Evolutionary conservation across 2,797 vertebrate genomes (phyloP), one percentile per base, ranked within the genome.

Genomic region (Clarias platycephalus): DNA sequence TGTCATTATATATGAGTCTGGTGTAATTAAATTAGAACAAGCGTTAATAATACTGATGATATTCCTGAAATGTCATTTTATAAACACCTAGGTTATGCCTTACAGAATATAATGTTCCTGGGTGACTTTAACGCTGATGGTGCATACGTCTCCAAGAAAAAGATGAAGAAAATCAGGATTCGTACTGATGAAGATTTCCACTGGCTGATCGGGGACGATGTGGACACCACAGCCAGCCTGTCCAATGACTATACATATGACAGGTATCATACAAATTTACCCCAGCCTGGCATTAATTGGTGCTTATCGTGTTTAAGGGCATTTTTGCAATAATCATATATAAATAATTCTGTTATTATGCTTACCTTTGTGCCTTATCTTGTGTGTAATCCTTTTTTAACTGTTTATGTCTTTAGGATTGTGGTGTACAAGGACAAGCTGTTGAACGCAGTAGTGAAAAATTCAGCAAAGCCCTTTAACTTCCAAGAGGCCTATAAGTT

Each of bases 91-190:
- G 10, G 63, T 1, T 53, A 31, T 84, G 44, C 87, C 12, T 81
- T 68, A 31, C 81, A 95, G 93, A 95, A 95, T 66, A 84, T 94
- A 49, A 94, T 95, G 88, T 91, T 95, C 53, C 89, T 95, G n/a
- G 94, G 95, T 0, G 94, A 95, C 88, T 94, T 93, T 86, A 95
- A 93, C n/a, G 94, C 93, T 5, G 93, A 94, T 2, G 91, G 93
- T 0, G 79, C 77, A 0, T 94, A 94, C 5, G 82, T 95, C 76
- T 92, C 91, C 58, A 40, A 24, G 0, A 88, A 80, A 9, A 88
- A 92, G 81, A 93, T 94, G 92, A 91, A 91, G 60, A 34, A 15
- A 7, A 93, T 94, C 37, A 82, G 90, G 24, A 91, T 94, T 44
- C 90, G 89, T 72, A 93, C 70, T 0, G 90, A 95, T 83, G 72